Conservation (phyloP, 1,140 invertebrate genomes). For the Danaus plexippus region DNA sequence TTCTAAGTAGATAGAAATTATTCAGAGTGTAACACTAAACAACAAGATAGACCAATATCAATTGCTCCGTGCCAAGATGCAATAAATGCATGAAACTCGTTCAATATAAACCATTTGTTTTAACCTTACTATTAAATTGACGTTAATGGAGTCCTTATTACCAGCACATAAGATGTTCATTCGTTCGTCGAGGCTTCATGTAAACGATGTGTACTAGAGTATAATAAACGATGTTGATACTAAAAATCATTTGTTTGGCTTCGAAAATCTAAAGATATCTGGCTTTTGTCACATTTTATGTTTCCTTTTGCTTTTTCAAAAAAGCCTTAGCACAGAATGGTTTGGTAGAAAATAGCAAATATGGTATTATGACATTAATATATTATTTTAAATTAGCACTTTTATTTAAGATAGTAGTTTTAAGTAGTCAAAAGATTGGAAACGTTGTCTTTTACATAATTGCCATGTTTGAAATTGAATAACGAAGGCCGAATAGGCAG, state of each 20-base stretch:
- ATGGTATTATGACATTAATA: too few relatives aligned
- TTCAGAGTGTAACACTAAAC: slow-evolving; percentile 9
- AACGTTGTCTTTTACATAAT: too few relatives aligned
- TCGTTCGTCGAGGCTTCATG: slow-evolving; percentile 14
- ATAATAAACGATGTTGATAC: slow-evolving; percentile 46
- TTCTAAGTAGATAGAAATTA: too few relatives aligned
- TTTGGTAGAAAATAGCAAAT: too few relatives aligned
- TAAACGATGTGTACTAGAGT: slow-evolving; percentile 31
- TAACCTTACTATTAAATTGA: slow-evolving; percentile 17
- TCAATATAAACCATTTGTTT: slow-evolving; percentile 41
- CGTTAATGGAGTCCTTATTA: slow-evolving; percentile 20
- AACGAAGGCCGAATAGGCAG: too few relatives aligned
- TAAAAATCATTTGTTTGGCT: slow-evolving; percentile 47
- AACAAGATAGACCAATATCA: slow-evolving; percentile 42
- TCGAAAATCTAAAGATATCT: slow-evolving; percentile 35
- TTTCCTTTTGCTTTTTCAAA: slow-evolving; percentile 14
- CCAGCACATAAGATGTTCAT: slow-evolving; percentile 23
- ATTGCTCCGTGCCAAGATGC: slow-evolving; percentile 49
- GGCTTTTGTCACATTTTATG: slow-evolving; percentile 18
- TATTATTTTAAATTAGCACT: too few relatives aligned
- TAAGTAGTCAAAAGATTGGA: too few relatives aligned
- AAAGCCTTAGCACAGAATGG: background rate
- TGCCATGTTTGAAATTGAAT: too few relatives aligned
- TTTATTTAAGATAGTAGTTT: too few relatives aligned
- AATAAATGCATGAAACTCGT: slow-evolving; percentile 54